A percentile compares a stretch with the other conserved stretches of the same genome.
phyloP scores from a whole-genome alignment of 2,888 invertebrate genomes.

The Craniophora ligustri region DNA sequence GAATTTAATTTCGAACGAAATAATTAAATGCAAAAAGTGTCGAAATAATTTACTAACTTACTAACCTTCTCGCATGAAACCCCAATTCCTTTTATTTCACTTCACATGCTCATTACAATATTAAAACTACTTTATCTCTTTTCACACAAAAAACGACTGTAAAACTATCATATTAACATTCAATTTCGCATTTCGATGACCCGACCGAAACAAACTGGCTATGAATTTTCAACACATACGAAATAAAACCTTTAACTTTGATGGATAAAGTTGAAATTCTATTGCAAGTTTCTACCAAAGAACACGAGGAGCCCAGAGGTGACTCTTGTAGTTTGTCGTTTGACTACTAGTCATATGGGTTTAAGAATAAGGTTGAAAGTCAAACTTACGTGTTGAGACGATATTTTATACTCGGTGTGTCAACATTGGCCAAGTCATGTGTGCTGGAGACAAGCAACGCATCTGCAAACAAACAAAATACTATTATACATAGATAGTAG shows the following conservation, averaged over 20 bases:
- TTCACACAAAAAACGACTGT: conserved; percentile 40
- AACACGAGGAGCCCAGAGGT: conserved; percentile 48
- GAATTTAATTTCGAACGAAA: neutral
- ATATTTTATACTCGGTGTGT: conserved; percentile 56
- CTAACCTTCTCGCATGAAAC: conserved; percentile 67
- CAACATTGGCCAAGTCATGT: conserved; percentile 67
- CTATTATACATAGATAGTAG: conserved; percentile 53
- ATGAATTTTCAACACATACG: conserved; percentile 1
- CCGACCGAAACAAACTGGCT: conserved; percentile 2
- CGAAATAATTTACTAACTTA: conserved; percentile 39
- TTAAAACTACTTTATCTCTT: conserved; percentile 60
- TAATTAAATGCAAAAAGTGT: conserved; percentile 7
- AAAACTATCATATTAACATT: conserved; percentile 7
- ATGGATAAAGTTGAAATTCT: conserved; percentile 54
- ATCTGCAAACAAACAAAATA: conserved; percentile 76
- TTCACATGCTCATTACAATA: conserved; percentile 74
- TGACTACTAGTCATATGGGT: conserved; percentile 27
- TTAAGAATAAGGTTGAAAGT: conserved; percentile 53
- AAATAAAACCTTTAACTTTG: conserved; percentile 45
- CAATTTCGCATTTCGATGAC: conserved; percentile 18
- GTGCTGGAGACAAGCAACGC: conserved; percentile 70
- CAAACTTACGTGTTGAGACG: conserved; percentile 63
- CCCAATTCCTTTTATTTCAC: conserved; percentile 65
- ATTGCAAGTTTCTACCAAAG: conserved; percentile 31
- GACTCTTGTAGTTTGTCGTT: conserved; percentile 4